These are phyloP conservation scores for Cebus imitator DNA, from an alignment of 2,113 vertebrate genomes.

Conservation along the genomic window DNA sequence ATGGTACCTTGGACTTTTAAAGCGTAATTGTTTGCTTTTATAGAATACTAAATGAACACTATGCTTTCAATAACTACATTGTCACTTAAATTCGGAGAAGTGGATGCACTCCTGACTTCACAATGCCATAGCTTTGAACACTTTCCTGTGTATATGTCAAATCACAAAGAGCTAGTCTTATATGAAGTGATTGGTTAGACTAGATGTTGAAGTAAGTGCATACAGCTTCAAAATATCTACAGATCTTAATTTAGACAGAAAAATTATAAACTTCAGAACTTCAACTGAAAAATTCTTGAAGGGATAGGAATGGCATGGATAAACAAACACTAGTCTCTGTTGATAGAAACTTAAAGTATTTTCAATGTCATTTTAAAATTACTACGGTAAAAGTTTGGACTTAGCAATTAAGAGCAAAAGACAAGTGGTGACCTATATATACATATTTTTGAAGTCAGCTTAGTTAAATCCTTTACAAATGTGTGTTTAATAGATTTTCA, in stretches of 20 bases:
- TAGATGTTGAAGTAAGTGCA: not conserved
- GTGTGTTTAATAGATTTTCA: not conserved
- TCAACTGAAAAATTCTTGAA: not conserved
- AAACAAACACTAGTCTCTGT: not conserved
- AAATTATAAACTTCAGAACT: not conserved
- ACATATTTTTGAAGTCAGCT: not conserved
- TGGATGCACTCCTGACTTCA: not conserved
- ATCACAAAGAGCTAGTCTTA: constrained; percentile 9
- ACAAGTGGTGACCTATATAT: not conserved
- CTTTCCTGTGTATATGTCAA: constrained; percentile 48
- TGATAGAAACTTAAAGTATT: not conserved
- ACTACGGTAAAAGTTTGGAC: not conserved
- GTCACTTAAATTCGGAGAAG: constrained; percentile 46
- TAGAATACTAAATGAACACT: not conserved
- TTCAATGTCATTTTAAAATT: constrained; percentile 43
- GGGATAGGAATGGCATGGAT: not conserved
- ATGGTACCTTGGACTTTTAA: not conserved
- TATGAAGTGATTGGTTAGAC: constrained; percentile 35
- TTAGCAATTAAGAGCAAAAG: not conserved
- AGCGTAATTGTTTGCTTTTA: not conserved
- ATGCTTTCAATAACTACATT: constrained; percentile 24
- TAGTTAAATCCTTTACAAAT: not conserved
- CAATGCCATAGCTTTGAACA: constrained; percentile 30
- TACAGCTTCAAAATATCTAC: constrained; percentile 32
- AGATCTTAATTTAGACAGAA: constrained; percentile 4